A percentile compares a stretch with the other conserved stretches of the same genome.
phyloP scores from a whole-genome alignment of 1,140 invertebrate genomes.

The Brachionus koreanus region DNA sequence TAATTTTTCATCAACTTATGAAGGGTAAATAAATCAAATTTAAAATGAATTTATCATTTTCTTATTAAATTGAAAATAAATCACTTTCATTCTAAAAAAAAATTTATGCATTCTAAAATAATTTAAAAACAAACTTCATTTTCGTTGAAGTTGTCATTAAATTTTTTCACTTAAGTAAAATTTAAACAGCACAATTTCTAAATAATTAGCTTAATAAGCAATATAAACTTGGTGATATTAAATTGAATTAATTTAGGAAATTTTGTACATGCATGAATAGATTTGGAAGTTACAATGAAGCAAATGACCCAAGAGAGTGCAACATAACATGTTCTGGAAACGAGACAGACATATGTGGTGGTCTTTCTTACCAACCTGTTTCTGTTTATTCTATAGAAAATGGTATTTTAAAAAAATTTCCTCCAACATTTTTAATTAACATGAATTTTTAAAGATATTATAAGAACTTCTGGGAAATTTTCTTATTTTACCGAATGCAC shows the following conservation, averaged over 20 bases:
- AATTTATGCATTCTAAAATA: no score
- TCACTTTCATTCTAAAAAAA: no score
- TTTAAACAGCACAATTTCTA: no score
- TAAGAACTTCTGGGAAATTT: not conserved
- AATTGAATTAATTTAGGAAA: not conserved
- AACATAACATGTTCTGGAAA: not conserved
- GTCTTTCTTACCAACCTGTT: not conserved
- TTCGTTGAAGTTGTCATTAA: no score
- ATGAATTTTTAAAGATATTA: not conserved
- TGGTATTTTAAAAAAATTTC: not conserved
- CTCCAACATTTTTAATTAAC: not conserved
- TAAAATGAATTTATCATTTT: not conserved
- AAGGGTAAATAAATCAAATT: not conserved
- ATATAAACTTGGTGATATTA: not conserved
- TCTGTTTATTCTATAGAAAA: not conserved
- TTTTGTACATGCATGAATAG: not conserved
- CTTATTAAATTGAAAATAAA: no score
- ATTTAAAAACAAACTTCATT: no score
- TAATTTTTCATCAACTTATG: slow-evolving; percentile 11
- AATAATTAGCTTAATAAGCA: no score
- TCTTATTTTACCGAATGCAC: not conserved
- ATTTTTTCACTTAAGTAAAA: no score
- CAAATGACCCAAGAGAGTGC: not conserved
- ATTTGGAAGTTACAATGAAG: not conserved
- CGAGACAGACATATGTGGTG: not conserved